Evolutionary conservation across 1,140 invertebrate species (phyloP).

Genomic region (Frieseomelitta varia): DNA sequence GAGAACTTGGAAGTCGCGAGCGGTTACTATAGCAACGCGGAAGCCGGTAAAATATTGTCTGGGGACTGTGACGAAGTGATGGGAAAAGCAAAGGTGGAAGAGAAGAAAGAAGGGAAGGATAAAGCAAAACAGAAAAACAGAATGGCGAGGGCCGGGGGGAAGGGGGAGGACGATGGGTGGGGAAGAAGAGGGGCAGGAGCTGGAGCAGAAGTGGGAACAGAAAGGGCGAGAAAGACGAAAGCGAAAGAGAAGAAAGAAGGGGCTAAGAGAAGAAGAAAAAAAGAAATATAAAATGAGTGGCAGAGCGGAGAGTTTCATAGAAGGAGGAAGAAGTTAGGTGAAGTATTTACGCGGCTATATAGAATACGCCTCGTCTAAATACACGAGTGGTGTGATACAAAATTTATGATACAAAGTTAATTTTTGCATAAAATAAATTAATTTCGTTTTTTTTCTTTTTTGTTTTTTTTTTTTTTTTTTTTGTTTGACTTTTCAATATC

Average conservation of each 20-base stretch:
- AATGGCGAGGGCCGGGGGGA: too few species aligned
- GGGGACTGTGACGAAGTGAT: constrained; percentile 39
- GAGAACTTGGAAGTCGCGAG: constrained; percentile 67
- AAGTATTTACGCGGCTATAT: constrained; percentile 49
- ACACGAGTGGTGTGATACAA: neutral
- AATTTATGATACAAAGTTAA: neutral
- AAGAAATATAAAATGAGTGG: neutral
- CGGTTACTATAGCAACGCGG: constrained; percentile 75
- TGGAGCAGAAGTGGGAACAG: neutral
- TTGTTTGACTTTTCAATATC: neutral
- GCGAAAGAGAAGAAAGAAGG: constrained; percentile 25
- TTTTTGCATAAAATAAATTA: neutral
- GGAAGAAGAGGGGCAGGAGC: neutral
- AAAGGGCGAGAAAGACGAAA: constrained; percentile 1
- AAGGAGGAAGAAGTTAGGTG: constrained; percentile 44
- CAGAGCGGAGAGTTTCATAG: constrained; percentile 11
- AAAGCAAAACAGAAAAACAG: constrained; percentile 45
- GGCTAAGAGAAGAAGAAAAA: neutral
- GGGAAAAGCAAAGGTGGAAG: constrained; percentile 42
- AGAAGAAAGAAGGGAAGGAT: constrained; percentile 20
- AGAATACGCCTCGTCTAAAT: neutral
- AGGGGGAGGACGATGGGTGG: neutral
- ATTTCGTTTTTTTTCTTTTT: neutral
- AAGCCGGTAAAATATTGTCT: constrained; percentile 78
- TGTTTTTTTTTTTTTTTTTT: neutral